Evolutionary conservation across 2,113 vertebrate genomes (phyloP).

Genomic region (Motacilla tschutschensis): DNA sequence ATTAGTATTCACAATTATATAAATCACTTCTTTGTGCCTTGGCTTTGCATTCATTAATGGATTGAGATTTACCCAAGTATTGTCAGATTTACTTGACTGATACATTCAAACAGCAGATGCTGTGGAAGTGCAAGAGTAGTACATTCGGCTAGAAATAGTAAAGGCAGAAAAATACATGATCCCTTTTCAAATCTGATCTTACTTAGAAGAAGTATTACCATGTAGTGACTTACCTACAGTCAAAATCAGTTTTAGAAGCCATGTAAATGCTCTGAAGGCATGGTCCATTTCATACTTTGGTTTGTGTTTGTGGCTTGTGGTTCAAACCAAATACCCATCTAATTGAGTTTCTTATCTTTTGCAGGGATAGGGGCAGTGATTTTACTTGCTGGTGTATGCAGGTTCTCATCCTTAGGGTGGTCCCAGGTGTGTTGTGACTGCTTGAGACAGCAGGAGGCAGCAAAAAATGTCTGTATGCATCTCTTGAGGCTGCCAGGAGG

Average conservation of each 20-base stretch:
- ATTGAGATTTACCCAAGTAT: neutral
- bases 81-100: neutral
- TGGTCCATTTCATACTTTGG: neutral
- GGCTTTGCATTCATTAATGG: slow-evolving; percentile 25
- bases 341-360: rapidly evolving
- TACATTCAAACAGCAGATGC: neutral
- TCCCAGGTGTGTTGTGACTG: neutral
- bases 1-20: slow-evolving; percentile 16
- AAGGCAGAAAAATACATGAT: neutral
- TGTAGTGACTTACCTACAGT: neutral
- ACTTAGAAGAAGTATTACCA: neutral
- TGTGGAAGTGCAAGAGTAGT: neutral
- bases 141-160: neutral
- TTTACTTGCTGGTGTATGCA: neutral
- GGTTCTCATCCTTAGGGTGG: neutral
- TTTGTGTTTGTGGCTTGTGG: neutral
- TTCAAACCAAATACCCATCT: neutral
- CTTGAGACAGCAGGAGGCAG: neutral
- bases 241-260: neutral
- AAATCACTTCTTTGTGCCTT: slow-evolving; percentile 12
- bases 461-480: neutral
- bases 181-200: neutral
- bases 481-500: neutral
- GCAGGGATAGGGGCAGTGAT: neutral
- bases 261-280: neutral